Base-by-base conservation (phyloP, 1,140 invertebrate genomes). In the Drosophila parabipectinata region DNA sequence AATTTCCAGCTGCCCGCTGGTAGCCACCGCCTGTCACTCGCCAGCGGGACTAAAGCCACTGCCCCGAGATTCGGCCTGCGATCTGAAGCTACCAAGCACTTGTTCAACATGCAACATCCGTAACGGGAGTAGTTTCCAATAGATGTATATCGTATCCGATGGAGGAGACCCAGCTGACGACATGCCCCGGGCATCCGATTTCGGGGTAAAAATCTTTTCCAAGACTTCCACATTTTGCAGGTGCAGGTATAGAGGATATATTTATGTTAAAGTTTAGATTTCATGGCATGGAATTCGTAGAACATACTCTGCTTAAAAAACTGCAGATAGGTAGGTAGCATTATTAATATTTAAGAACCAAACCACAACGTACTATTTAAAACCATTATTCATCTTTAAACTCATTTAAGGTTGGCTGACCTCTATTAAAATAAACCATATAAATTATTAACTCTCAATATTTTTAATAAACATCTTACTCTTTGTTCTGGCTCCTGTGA, bases 1-100 rank as follows among this genome's bases (percentile, higher is more conserved):
- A 48, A 77, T 77, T 77, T 61, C 74, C 30, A 39, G 48, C 47
- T 47, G 61, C 72, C 72, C 71, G 72, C 73, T 69, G 64, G 74
- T 76, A 77, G 74, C 73, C 64, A 77, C 30, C 66, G 57, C 44
- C 61, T 75, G 61, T 73, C 51, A 67, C 61, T 72, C 30, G 59
- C 30, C 41, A 53, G 61, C 53, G 52, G 71, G 28, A 52, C 59
- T 28, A 71, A 61, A 58, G 53, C 53, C 41, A 24, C 61, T 26
- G 54, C 53, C 30, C 24, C 18, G 15, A 48, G 64, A 71, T 37
- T 44, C 41, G 1, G 41, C 0, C 50, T 15, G 14, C 41, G 28
- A 21, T 34, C 41, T 44, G 41, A 8, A 51, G 39, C 44, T 57
- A 15, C 73, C 26, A 50, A 76, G 73, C 61, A 76, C 73, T 76